Evolutionary conservation across 2,797 vertebrate genomes (phyloP), one percentile per base, ranked within the genome.

Genomic region (Acanthopagrus latus): DNA sequence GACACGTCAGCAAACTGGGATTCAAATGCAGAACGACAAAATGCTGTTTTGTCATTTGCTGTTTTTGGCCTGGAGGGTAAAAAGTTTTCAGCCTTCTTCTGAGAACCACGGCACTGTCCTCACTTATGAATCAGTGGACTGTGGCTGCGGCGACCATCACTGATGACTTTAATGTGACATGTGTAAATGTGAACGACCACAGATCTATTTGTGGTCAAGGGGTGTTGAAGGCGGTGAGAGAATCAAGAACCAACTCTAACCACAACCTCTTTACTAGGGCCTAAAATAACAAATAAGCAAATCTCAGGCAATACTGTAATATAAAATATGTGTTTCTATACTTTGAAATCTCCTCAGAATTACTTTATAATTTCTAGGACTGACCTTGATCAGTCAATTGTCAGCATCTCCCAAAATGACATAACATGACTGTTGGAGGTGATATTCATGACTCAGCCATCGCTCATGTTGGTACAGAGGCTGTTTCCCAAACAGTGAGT

Each of bases 21-120:
- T 2, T 38, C 7, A 43, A n/a, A 74, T 57, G 41, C 47, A 72
- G 33, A 67, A 67, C 11, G 18, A 56, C 47, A 55, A 57, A 27
- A 60, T 57, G 25, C 50, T 52, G 57, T 51, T 70, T 47, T 62
- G 12, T 21, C 12, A 50, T 52, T 55, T 60, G 18, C 17, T 73
- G 33, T 63, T 33, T 69, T 18, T 58, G 72, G 55, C 27, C 10
- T 27, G 14, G 7, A 46, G 17, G 41, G 29, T 38, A 8, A 33
- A 29, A 71, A 2, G 12, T 50, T 52, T 57, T 25, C 21, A 50
- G 29, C 7, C 33, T 16, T 46, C 52, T 52, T 20, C 27, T 27
- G 27, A 16, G 20, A 57, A 64, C 17, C 18, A 44, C 3, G n/a
- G 50, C 11, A 27, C 41, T 0, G 3, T 21, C 56, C 7, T 48